Evolutionary conservation across 2,888 invertebrate species (phyloP).

Genomic region (Ypsolopha scabrella): DNA sequence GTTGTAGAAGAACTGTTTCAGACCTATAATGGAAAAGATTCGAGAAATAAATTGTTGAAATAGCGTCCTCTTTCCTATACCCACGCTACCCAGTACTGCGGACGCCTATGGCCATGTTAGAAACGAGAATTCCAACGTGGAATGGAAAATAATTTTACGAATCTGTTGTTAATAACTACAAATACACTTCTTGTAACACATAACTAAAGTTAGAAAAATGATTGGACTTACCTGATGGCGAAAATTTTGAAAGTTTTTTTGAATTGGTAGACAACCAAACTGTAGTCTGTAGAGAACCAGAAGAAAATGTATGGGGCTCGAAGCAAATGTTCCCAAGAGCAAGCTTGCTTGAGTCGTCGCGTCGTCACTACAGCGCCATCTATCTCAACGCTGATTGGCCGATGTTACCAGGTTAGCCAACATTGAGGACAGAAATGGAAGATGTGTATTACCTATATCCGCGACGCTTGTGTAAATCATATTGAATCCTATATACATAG

Average conservation of each 20-base stretch:
- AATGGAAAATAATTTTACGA: constrained; percentile 44
- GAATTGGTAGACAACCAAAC: constrained; percentile 69
- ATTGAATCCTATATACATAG: too few species aligned
- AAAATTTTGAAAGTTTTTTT: constrained; percentile 70
- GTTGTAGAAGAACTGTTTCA: constrained; percentile 62
- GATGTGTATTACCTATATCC: constrained; percentile 65
- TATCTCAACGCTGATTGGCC: constrained; percentile 51
- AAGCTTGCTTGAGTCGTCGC: constrained; percentile 66
- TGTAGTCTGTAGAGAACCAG: constrained; percentile 68
- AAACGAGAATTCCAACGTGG: constrained; percentile 67
- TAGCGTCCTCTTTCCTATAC: constrained; percentile 59
- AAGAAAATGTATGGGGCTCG: constrained; percentile 71
- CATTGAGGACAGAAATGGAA: constrained; percentile 23
- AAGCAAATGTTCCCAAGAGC: constrained; percentile 63
- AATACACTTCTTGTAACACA: constrained; percentile 41
- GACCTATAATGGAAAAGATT: constrained; percentile 57
- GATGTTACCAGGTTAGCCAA: constrained; percentile 41
- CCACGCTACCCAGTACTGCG: constrained; percentile 66
- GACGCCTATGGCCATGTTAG: constrained; percentile 68
- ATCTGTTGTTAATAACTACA: constrained; percentile 34
- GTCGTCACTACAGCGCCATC: constrained; percentile 59
- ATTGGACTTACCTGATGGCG: constrained; percentile 66
- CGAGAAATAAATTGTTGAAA: constrained; percentile 67
- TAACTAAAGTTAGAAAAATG: constrained; percentile 43
- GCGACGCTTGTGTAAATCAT: constrained; percentile 22